phyloP scores from a whole-genome alignment of 2,888 invertebrate species.

The Achlya flavicornis region DNA sequence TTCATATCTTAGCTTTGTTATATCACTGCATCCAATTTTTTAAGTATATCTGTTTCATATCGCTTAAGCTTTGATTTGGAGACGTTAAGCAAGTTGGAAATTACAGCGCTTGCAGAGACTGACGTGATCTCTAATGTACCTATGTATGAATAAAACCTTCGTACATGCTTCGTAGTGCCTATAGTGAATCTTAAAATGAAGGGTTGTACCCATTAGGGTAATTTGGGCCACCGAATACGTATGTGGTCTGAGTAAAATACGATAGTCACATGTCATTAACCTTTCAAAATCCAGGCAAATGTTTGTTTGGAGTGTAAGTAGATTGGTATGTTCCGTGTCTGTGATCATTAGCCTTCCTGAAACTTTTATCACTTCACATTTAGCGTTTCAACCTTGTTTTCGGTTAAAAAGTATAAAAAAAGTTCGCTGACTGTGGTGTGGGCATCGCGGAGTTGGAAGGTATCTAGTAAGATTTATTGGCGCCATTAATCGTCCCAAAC shows the following conservation, averaged over 20 bases:
- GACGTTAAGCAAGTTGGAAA: background rate
- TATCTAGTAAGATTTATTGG: conserved; percentile 55
- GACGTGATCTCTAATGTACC: background rate
- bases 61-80: background rate
- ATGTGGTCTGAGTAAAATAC: conserved; percentile 18
- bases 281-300: conserved; percentile 39
- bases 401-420: conserved; percentile 50
- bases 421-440: conserved; percentile 41
- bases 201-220: conserved; percentile 14
- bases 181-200: background rate
- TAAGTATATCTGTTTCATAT: background rate
- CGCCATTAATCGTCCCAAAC: conserved; percentile 53
- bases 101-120: background rate
- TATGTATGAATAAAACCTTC: background rate
- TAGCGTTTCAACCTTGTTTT: conserved; percentile 46
- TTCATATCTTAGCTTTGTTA: background rate
- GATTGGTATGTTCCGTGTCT: conserved; percentile 58
- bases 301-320: conserved; percentile 39
- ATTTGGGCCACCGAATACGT: conserved; percentile 22
- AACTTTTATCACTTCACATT: conserved; percentile 63
- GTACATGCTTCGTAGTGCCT: background rate
- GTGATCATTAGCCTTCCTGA: conserved; percentile 52
- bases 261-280: conserved; percentile 34
- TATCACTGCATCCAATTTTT: background rate
- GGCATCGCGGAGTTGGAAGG: conserved; percentile 29